Evolutionary conservation across 1,140 invertebrate genomes (phyloP).

Genomic region (Drosophila tsacasi): DNA sequence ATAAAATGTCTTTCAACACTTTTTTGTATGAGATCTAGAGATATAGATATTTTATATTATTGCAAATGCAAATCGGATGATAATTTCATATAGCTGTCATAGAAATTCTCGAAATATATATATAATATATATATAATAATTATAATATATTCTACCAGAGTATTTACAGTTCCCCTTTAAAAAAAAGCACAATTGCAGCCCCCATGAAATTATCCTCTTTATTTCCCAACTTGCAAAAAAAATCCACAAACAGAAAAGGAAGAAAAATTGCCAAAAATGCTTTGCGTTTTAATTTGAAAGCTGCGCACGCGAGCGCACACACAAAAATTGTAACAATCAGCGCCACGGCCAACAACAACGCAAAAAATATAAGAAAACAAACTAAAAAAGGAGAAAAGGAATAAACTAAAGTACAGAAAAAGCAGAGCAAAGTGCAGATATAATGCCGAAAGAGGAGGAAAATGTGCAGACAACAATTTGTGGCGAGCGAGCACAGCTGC

Average conservation of each 20-base stretch:
- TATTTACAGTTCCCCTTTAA: background rate
- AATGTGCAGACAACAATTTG: slow-evolving; percentile 77
- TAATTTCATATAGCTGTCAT: no score
- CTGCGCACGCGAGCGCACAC: slow-evolving; percentile 48
- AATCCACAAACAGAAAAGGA: slow-evolving; percentile 4
- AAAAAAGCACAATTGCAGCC: background rate
- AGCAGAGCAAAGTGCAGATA: slow-evolving; percentile 52
- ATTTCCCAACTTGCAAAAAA: slow-evolving; percentile 9
- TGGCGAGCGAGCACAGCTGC: slow-evolving; percentile 50
- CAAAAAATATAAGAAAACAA: slow-evolving; percentile 11
- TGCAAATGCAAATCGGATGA: no score
- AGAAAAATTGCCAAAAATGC: slow-evolving; percentile 42
- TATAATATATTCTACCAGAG: background rate
- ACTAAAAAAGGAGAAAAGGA: slow-evolving; percentile 28
- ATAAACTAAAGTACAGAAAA: slow-evolving; percentile 57
- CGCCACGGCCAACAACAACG: slow-evolving; percentile 30
- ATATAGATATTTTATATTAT: no score
- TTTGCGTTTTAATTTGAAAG: slow-evolving; percentile 63
- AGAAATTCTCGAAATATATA: no score
- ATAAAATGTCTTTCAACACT: no score
- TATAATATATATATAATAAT: no score
- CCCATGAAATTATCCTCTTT: slow-evolving; percentile 10
- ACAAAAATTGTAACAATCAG: slow-evolving; percentile 82
- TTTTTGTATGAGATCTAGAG: no score
- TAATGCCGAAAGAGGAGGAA: slow-evolving; percentile 47